Evolutionary conservation across 2,888 invertebrate species (phyloP).

Genomic region (Apodemia mormo): DNA sequence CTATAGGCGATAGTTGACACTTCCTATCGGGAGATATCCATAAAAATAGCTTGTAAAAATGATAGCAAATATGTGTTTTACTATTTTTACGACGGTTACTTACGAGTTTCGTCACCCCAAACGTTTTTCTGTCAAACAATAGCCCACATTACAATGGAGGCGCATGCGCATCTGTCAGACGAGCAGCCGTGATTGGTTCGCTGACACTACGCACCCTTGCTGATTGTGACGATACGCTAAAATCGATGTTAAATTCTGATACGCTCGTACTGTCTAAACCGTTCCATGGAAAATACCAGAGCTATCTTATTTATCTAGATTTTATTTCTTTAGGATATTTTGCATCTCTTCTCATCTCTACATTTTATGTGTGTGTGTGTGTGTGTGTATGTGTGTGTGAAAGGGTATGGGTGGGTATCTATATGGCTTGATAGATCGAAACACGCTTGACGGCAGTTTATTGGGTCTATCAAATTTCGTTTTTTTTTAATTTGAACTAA

Average conservation of each 20-base stretch:
- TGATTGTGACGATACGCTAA: slow-evolving; percentile 69
- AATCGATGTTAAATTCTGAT: slow-evolving; percentile 69
- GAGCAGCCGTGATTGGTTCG: slow-evolving; percentile 54
- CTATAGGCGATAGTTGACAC: too few relatives aligned
- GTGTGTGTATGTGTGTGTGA: too few relatives aligned
- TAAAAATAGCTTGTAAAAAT: slow-evolving; percentile 4
- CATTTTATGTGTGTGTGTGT: too few relatives aligned
- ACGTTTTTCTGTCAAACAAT: slow-evolving; percentile 63
- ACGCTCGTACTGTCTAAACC: slow-evolving; percentile 41
- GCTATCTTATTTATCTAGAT: background rate
- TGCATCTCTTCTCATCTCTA: too few relatives aligned
- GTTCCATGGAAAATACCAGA: slow-evolving; percentile 44
- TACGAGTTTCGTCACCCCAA: slow-evolving; percentile 66
- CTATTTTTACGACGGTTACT: slow-evolving; percentile 44
- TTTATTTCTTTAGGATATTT: too few relatives aligned
- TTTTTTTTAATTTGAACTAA: too few relatives aligned
- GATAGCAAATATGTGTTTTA: slow-evolving; percentile 26
- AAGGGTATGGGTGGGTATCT: too few relatives aligned
- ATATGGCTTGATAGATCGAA: too few relatives aligned
- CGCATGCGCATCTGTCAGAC: slow-evolving; percentile 70
- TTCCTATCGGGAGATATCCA: too few relatives aligned
- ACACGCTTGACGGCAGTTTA: too few relatives aligned
- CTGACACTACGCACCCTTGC: slow-evolving; percentile 58
- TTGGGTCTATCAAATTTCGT: too few relatives aligned
- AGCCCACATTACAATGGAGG: slow-evolving; percentile 57